phyloP scores from a whole-genome alignment of 2,113 vertebrate species.

The Morone saxatilis region DNA sequence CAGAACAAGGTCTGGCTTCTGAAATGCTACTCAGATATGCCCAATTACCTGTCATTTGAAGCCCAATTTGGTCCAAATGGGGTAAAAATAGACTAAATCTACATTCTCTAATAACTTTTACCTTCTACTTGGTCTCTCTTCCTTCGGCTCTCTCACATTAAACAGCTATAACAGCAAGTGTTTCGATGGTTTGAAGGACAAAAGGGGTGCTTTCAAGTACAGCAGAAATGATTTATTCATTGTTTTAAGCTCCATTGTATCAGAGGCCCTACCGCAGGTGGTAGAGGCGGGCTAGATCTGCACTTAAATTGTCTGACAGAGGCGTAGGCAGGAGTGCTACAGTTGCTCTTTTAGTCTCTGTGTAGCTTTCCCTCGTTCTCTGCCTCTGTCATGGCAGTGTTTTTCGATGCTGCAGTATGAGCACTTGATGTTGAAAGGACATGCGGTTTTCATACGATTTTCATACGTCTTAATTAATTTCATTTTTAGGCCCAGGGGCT shows the following conservation, averaged over 20 bases:
- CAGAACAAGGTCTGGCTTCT: constrained; percentile 14
- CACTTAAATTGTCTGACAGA: constrained; percentile 56
- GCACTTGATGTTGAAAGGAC: background rate
- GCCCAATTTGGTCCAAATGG: constrained; percentile 24
- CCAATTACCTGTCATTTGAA: constrained; percentile 45
- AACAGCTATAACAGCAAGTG: constrained; percentile 33
- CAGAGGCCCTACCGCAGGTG: constrained; percentile 38
- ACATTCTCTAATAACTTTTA: constrained; percentile 15
- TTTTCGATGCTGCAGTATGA: background rate
- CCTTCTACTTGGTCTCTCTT: constrained; percentile 1
- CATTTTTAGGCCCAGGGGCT: constrained; percentile 31
- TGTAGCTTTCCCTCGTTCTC: constrained; percentile 5
- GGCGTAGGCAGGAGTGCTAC: constrained; percentile 33
- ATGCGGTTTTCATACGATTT: constrained; percentile 15
- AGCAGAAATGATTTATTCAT: constrained; percentile 60
- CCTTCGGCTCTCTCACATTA: constrained; percentile 34
- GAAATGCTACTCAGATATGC: constrained; percentile 6
- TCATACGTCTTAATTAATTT: constrained; percentile 48
- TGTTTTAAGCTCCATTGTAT: constrained; percentile 56
- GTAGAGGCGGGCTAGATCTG: constrained; percentile 37
- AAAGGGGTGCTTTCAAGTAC: constrained; percentile 52
- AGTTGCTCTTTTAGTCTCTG: constrained; percentile 23
- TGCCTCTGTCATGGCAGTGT: background rate
- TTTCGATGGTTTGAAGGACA: constrained; percentile 56
- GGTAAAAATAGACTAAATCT: background rate